Evolutionary conservation across 2,113 vertebrate genomes (phyloP).

Genomic region (Bucco capensis): DNA sequence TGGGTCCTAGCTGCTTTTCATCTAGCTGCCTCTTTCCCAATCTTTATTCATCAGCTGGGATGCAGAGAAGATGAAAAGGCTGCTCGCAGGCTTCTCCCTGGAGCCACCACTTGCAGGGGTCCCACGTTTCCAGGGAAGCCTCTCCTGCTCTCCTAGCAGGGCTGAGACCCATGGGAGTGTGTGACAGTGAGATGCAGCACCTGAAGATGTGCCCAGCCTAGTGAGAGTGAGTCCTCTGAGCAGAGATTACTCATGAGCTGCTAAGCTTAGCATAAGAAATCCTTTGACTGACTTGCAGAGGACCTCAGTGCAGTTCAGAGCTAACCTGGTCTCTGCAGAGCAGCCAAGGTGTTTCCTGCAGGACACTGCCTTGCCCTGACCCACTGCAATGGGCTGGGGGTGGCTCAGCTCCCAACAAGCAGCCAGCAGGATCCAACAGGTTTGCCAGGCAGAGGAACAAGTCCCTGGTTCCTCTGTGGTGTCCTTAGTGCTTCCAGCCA

Average conservation of each 20-base stretch:
- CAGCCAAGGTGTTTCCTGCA: background rate
- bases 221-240: background rate
- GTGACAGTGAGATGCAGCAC: background rate
- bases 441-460: background rate
- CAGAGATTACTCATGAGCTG: background rate
- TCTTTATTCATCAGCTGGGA: background rate
- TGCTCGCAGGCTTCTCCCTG: background rate
- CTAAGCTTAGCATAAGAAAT: background rate
- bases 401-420: background rate
- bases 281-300: constrained; percentile 20
- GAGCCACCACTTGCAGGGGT: background rate
- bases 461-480: background rate
- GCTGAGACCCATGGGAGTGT: background rate
- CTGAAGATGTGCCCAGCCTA: background rate
- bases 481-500: background rate
- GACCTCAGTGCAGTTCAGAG: background rate
- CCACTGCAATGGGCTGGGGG: background rate
- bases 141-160: background rate
- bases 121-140: background rate
- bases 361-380: background rate
- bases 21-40: background rate
- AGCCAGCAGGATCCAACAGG: background rate
- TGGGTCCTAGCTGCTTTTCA: background rate
- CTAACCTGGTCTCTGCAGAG: background rate
- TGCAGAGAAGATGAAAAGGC: constrained; percentile 8